Evolutionary conservation across 2,113 vertebrate species (phyloP).

Genomic region (Diphyllodes magnificus): DNA sequence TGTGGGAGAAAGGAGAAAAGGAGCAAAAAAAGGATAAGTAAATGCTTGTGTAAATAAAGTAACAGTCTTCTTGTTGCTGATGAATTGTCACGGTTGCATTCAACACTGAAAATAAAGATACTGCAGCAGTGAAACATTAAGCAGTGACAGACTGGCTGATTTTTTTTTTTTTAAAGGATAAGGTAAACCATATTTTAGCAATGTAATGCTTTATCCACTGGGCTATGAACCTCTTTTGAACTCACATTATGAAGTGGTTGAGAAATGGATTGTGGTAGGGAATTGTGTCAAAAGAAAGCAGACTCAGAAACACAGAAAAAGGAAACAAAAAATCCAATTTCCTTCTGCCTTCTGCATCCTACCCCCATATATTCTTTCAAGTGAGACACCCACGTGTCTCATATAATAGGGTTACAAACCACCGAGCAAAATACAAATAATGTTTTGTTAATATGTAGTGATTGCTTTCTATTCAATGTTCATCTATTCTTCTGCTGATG

Average conservation of each 20-base stretch:
- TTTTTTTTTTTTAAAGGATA: neutral
- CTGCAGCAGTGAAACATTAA: neutral
- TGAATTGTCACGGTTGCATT: neutral
- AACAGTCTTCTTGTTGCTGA: neutral
- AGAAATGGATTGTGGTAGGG: neutral
- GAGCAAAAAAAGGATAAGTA: neutral
- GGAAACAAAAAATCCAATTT: neutral
- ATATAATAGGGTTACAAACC: neutral
- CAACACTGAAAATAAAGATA: neutral
- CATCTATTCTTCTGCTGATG: neutral
- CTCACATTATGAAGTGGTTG: neutral
- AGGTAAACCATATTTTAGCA: neutral
- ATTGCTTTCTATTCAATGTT: neutral
- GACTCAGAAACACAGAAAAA: neutral
- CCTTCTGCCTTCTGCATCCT: neutral
- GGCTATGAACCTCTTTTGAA: constrained; percentile 16
- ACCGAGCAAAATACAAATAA: neutral
- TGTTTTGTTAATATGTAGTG: neutral
- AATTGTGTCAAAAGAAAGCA: neutral
- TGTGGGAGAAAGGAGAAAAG: neutral
- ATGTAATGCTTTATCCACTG: neutral
- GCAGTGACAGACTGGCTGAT: neutral
- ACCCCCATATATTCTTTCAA: neutral
- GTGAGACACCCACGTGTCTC: neutral
- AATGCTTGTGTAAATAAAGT: neutral